Conservation (phyloP, 2,888 invertebrate species). For the Dynastes hyllus region DNA sequence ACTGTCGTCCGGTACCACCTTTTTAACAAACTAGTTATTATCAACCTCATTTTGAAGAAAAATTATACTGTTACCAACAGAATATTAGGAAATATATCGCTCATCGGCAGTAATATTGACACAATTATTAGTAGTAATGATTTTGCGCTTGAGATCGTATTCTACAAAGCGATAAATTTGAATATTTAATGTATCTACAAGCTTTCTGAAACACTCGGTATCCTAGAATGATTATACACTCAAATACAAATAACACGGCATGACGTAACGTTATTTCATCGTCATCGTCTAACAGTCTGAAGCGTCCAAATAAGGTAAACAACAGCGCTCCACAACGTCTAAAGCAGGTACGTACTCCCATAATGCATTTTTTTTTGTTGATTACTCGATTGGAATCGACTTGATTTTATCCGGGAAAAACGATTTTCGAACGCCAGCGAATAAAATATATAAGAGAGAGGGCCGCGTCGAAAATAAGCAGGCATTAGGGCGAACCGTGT, state of each 20-base stretch:
- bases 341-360: constrained; percentile 1
- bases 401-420: constrained; percentile 32
- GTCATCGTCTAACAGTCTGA: constrained; percentile 7
- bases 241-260: neutral
- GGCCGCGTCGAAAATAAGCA: neutral
- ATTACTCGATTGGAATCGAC: constrained; percentile 12
- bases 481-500: constrained; percentile 30
- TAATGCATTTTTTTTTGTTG: constrained; percentile 10
- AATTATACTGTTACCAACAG: no score
- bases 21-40: no score
- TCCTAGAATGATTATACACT: neutral
- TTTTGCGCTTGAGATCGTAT: no score
- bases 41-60: no score
- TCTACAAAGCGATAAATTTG: no score
- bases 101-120: no score
- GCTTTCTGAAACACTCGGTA: neutral
- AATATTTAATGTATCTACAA: no score
- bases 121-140: no score
- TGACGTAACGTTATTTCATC: neutral
- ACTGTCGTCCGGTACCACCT: no score
- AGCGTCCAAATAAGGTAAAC: constrained; percentile 27
- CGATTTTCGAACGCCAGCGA: constrained; percentile 8
- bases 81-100: no score
- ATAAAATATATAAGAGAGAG: neutral
- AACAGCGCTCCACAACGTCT: neutral